Evolutionary conservation across 2,113 vertebrate species (phyloP), one percentile per base, ranked within the genome.

Genomic region (Zingel zingel): DNA sequence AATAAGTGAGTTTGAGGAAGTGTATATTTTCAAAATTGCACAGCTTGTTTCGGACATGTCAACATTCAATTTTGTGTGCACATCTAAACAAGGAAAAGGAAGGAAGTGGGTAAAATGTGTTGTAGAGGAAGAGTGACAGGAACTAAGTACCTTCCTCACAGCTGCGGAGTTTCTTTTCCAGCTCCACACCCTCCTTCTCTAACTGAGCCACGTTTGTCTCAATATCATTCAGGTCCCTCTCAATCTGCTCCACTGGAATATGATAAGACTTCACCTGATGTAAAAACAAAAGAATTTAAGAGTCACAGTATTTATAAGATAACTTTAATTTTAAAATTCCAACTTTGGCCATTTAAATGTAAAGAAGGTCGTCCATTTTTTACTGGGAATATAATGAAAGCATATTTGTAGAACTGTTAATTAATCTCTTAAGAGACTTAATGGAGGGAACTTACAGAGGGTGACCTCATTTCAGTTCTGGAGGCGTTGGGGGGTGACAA

Each of bases 141-240:
- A 21, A 6, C 18, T n/a, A 71, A 30, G 0, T 86, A 99, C 98
- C 98, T 95, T 96, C 96, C 72, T 99, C 98, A 0, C 95, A 97
- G 25, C 86, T 89, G 30, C 98, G 96, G 19, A 99, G 96, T 33
- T 91, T 95, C 90, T 95, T 96, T 88, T 99, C 98, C 95, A 99
- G 90, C 61, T 96, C 95, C 62, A 99, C 95, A 0, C 98, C 98
- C 74, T 93, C 93, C 84, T 92, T 91, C 75, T 99, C 98, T 95
- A 99, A 84, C 19, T 86, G 81, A 0, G 96, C 96, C 93, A 99
- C 87, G 85, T 96, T 94, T 59, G 79, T 91, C 93, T 97, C 96
- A 0, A 99, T 98, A 66, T 94, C 91, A 71, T 56, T 50, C 77
- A 99, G 92, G 80, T 97, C 95, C 69, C 64, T 85, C 88, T 97